Base-by-base conservation (phyloP, 2,888 invertebrate genomes). In the Ditylenchus weischeri region DNA sequence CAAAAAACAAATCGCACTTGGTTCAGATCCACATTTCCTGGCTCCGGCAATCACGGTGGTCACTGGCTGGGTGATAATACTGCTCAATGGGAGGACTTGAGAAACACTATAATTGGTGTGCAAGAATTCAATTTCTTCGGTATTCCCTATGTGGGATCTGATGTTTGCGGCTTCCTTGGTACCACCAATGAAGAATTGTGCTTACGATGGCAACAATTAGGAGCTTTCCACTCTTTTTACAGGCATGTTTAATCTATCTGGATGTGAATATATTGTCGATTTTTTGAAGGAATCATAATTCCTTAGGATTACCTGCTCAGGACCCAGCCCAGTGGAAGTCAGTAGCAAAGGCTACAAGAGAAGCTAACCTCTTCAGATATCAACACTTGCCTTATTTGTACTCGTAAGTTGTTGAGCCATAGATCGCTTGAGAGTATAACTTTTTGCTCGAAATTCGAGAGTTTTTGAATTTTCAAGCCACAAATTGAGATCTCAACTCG, bases 51-150 rank as follows among this genome's bases (percentile, higher is more conserved):
- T 19, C 74, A 65, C 58, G 68, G 76, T 10, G 81, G 90, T 0
- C 91, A 91, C 83, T 91, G 91, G 91, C 89, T 89, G 76, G 91
- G 91, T 0, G 91, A 91, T 84, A 87, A 90, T 69, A 85, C 83
- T 75, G 90, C 91, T 60, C 85, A 86, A 48, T 91, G 91, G 91
- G 86, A 88, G 68, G 90, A 90, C 79, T 87, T 91, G 87, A 86
- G 67, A 7, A 71, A 75, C 8, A 47, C 75, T 0, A 66, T 76
- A 47, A 76, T 75, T 49, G 78, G 78, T 18, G 77, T 70, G 11
- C 75, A 80, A 71, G 80, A 80, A 59, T 84, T 83, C 69, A 83
- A 83, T 72, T 61, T 84, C 57, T 84, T 84, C 71, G 79, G 79
- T 15, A 78, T 80, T 43, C 83, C 83, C 18, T 81, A 79, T 65